phyloP scores from a whole-genome alignment of 37 sponge, comb jelly and placozoan genomes.

The Spongilla lacustris region DNA sequence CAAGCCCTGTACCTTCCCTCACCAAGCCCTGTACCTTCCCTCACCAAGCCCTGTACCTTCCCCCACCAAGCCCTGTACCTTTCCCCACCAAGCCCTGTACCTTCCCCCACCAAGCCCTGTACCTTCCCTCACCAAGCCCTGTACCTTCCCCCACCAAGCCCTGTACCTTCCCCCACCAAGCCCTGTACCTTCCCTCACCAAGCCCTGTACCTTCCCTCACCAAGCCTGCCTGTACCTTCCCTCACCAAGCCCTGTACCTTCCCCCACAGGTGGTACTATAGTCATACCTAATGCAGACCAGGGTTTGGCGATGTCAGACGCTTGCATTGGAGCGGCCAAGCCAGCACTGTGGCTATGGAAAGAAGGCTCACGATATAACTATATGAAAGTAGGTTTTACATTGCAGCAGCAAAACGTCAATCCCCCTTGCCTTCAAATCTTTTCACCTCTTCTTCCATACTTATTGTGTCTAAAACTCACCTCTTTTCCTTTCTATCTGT shows the following conservation, averaged over 20 bases:
- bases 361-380: slow-evolving; percentile 52
- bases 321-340: slow-evolving; percentile 67
- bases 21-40: too few species aligned
- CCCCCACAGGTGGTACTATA: slow-evolving; percentile 64
- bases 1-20: too few species aligned
- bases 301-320: slow-evolving; percentile 72
- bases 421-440: too few species aligned
- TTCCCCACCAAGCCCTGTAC: not conserved
- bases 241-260: not conserved
- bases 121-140: not conserved
- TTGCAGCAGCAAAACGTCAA: too few species aligned
- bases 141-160: not conserved
- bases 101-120: not conserved
- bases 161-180: not conserved
- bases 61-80: not conserved
- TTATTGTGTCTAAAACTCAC: too few species aligned
- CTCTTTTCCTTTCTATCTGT: too few species aligned
- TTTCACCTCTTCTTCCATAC: too few species aligned
- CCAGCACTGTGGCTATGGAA: slow-evolving; percentile 68
- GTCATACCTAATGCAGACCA: slow-evolving; percentile 69
- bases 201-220: not conserved
- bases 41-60: too few species aligned
- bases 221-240: not conserved
- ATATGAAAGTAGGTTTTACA: slow-evolving; percentile 44
- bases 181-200: not conserved